Conservation (phyloP, 2,113 vertebrate genomes). For the Crocuta crocuta region DNA sequence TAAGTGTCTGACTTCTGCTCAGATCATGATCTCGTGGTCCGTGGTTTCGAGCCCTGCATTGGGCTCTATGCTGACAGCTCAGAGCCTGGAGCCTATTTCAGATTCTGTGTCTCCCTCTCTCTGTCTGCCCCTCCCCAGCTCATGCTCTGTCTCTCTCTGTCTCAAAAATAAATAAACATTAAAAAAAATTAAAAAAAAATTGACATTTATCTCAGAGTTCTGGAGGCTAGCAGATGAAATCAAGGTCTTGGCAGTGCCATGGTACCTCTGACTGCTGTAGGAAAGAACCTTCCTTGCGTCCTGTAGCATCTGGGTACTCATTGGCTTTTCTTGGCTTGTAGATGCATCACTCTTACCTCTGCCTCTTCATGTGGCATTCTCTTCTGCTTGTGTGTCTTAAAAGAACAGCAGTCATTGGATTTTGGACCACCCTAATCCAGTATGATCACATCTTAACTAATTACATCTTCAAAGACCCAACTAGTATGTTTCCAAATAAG, state of each 20-base stretch:
- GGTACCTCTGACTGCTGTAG: background rate
- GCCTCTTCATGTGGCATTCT: background rate
- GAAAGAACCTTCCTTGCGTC: background rate
- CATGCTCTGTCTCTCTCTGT: too few species aligned
- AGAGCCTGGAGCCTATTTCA: too few species aligned
- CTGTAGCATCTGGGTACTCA: background rate
- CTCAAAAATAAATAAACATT: too few species aligned
- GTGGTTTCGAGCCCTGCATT: too few species aligned
- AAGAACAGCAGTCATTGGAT: background rate
- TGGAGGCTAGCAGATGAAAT: background rate
- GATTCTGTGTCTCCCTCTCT: too few species aligned
- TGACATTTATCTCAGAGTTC: background rate
- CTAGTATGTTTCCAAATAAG: background rate
- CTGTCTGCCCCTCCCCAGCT: too few species aligned
- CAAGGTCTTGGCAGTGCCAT: background rate
- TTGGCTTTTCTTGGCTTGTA: background rate
- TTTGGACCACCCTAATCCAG: background rate
- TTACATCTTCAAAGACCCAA: background rate
- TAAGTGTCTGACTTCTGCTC: too few species aligned
- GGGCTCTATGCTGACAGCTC: too few species aligned
- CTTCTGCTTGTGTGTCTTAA: background rate
- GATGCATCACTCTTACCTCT: background rate
- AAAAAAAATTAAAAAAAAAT: too few species aligned
- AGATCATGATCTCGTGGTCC: too few species aligned
- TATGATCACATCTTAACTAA: background rate